A percentile compares a stretch with the other conserved stretches of the same genome.
phyloP scores from a whole-genome alignment of 1,140 invertebrate genomes.

The Belonocnema kinseyi region DNA sequence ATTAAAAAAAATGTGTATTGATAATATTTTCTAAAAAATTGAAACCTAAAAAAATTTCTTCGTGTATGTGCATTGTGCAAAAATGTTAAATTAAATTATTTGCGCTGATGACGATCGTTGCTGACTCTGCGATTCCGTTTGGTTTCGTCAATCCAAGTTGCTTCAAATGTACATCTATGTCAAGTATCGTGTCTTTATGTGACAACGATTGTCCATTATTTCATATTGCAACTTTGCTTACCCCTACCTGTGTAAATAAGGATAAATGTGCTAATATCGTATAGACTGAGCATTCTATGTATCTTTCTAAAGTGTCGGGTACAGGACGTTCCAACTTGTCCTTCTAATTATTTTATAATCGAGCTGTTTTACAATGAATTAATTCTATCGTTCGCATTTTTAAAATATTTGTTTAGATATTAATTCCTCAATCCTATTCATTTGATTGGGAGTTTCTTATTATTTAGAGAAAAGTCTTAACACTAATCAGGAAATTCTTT shows the following conservation, averaged over 20 bases:
- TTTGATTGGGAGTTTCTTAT: no score
- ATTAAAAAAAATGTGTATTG: no score
- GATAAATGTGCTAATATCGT: slow-evolving; percentile 41
- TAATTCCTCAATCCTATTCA: no score
- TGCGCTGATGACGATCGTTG: slow-evolving; percentile 15
- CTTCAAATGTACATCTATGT: slow-evolving; percentile 11
- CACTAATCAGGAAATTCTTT: background rate
- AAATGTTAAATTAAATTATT: slow-evolving; percentile 21
- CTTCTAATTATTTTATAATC: slow-evolving; percentile 32
- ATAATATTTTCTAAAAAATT: no score
- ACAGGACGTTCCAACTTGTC: slow-evolving; percentile 36
- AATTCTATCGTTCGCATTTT: slow-evolving; percentile 38
- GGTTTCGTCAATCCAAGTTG: slow-evolving; percentile 11
- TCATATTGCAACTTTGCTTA: slow-evolving; percentile 24
- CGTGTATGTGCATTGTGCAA: background rate
- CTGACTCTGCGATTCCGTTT: background rate
- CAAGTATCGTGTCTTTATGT: no score
- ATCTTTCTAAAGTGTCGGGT: slow-evolving; percentile 39
- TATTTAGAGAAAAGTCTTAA: slow-evolving; percentile 38
- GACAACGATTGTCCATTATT: slow-evolving; percentile 11
- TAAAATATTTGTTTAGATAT: background rate
- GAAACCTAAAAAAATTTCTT: background rate
- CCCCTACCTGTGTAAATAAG: slow-evolving; percentile 46
- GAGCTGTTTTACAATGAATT: slow-evolving; percentile 35
- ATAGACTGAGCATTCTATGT: slow-evolving; percentile 44